Conservation (phyloP, 2,797 vertebrate species). For the Enteromius treurensis region DNA sequence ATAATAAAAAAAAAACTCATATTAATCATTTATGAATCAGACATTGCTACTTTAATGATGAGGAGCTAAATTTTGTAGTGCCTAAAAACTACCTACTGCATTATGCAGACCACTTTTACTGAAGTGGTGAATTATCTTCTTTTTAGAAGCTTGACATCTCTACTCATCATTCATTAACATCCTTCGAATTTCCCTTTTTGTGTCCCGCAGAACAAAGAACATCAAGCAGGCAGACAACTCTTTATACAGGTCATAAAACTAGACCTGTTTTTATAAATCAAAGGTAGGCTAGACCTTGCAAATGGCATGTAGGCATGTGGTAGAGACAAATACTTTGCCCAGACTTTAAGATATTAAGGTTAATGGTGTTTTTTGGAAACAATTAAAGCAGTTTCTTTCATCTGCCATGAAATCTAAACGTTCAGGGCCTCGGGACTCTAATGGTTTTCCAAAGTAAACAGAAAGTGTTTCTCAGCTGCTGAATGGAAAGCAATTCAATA, state of each 20-base stretch:
- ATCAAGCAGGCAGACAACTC: not conserved
- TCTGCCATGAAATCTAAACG: slow-evolving; percentile 49
- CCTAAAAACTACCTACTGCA: not conserved
- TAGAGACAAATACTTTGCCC: slow-evolving; percentile 17
- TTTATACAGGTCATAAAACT: not conserved
- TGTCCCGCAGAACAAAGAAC: not conserved
- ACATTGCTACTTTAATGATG: not conserved
- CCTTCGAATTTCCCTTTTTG: not conserved
- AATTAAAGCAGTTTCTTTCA: slow-evolving; percentile 41
- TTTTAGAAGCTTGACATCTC: not conserved
- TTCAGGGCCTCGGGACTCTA: slow-evolving; percentile 43
- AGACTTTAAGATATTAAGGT: slow-evolving; percentile 43
- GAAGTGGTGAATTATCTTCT: not conserved
- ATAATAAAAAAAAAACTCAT: no score
- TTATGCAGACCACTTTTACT: not conserved
- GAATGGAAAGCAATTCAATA: slow-evolving; percentile 37
- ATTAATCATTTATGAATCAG: not conserved
- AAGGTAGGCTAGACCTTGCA: slow-evolving; percentile 18
- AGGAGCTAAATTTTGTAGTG: not conserved
- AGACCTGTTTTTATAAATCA: slow-evolving; percentile 27
- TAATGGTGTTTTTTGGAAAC: slow-evolving; percentile 46
- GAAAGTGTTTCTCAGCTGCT: slow-evolving; percentile 45
- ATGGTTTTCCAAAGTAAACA: slow-evolving; percentile 56
- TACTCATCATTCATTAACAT: not conserved
- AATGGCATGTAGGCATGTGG: slow-evolving; percentile 1